These are phyloP conservation scores for Montipora foliosa DNA, from an alignment of 64 coral and sea anemone species.

Conservation along the genomic window DNA sequence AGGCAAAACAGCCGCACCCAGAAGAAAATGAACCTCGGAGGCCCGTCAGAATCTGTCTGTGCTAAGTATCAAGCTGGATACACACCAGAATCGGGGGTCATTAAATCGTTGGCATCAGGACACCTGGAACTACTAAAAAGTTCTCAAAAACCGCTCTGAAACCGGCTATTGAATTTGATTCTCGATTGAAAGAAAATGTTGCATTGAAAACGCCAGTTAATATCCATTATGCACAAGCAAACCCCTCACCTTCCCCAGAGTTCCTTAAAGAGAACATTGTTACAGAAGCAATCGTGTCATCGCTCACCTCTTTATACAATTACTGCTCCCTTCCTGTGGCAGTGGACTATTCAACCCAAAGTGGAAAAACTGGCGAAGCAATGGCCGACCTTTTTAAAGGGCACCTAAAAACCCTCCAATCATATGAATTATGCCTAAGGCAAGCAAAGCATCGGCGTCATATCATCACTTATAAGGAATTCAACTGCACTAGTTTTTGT, in stretches of 20 bases:
- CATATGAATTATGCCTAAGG: constrained; percentile 2
- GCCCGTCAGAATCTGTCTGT: constrained; percentile 78
- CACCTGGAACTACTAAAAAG: constrained; percentile 65
- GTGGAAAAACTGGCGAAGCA: constrained; percentile 45
- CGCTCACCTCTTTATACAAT: constrained; percentile 62
- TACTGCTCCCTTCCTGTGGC: constrained; percentile 72
- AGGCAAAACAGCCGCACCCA: constrained; percentile 44
- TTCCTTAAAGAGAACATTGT: constrained; percentile 30
- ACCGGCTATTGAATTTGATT: constrained; percentile 48
- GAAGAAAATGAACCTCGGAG: constrained; percentile 70
- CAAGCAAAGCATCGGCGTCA: too few relatives aligned
- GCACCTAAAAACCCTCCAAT: constrained; percentile 45
- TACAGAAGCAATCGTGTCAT: constrained; percentile 38
- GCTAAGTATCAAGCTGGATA: constrained; percentile 74
- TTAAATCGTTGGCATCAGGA: constrained; percentile 63
- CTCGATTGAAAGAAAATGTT: constrained; percentile 29
- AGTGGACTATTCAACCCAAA: constrained; percentile 57
- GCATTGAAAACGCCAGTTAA: constrained; percentile 55
- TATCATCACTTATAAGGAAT: too few relatives aligned
- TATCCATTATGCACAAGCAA: constrained; percentile 20
- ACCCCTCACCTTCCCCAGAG: background rate
- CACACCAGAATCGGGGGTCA: constrained; percentile 74
- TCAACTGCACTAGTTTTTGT: constrained; percentile 32
- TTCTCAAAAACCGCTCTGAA: constrained; percentile 53
- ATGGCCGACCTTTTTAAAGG: constrained; percentile 47